phyloP scores from a whole-genome alignment of 2,113 vertebrate genomes.

The Tinamus guttatus region DNA sequence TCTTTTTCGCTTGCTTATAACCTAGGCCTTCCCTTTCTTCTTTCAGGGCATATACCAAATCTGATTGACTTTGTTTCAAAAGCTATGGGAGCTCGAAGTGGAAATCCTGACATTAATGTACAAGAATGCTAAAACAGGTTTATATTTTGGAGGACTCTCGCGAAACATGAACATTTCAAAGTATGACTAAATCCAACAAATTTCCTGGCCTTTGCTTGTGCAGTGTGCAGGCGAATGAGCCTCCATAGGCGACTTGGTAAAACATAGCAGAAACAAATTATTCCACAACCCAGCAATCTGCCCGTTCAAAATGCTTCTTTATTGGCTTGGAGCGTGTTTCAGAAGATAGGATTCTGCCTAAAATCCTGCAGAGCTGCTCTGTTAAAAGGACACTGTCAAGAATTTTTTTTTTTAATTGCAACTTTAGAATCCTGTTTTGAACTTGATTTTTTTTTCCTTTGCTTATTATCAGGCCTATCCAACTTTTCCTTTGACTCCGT shows the following conservation, averaged over 20 bases:
- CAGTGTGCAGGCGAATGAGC: neutral
- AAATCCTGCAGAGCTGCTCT: conserved; percentile 11
- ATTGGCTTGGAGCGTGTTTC: neutral
- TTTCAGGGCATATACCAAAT: conserved; percentile 68
- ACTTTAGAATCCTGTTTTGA: neutral
- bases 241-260: neutral
- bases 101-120: conserved; percentile 66
- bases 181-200: conserved; percentile 16
- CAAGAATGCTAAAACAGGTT: conserved; percentile 70
- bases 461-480: conserved; percentile 1
- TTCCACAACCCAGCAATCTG: neutral
- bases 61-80: conserved; percentile 59
- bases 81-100: conserved; percentile 46
- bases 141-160: neutral
- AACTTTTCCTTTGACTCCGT: conserved; percentile 7
- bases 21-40: conserved; percentile 16
- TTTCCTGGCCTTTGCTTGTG: neutral
- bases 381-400: conserved; percentile 3
- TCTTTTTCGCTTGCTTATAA: conserved; percentile 28
- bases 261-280: neutral
- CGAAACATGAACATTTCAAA: conserved; percentile 26
- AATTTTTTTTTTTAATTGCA: neutral
- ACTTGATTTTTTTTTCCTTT: neutral
- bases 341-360: conserved; percentile 3
- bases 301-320: neutral